Percentiles rank a stretch among this genome's conserved stretches.
Conservation (phyloP, 1,140 invertebrate genomes). For the Telenomus remus region DNA sequence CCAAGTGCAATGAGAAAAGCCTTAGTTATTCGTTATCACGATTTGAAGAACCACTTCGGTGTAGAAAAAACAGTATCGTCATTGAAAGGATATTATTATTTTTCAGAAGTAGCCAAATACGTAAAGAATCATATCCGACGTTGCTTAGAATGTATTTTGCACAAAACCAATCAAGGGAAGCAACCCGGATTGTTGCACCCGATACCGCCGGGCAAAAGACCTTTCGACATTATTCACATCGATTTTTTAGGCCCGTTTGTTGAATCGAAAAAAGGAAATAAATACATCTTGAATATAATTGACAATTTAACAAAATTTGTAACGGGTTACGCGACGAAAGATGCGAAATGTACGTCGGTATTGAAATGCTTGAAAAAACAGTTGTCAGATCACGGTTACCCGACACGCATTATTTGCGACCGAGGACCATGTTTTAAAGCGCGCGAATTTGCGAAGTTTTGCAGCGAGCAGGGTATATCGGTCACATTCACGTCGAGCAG, state of each 20-base stretch:
- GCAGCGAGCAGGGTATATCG: constrained; percentile 48
- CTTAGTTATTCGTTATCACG: constrained; percentile 6
- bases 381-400: constrained; percentile 25
- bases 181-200: constrained; percentile 27
- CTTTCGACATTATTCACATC: constrained; percentile 30
- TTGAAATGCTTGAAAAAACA: constrained; percentile 12
- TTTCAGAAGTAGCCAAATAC: constrained; percentile 31
- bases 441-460: constrained; percentile 32
- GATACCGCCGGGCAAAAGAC: constrained; percentile 33
- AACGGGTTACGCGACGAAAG: background rate
- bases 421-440: constrained; percentile 16
- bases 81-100: constrained; percentile 28
- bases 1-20: constrained; percentile 20
- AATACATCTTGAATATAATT: constrained; percentile 60
- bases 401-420: constrained; percentile 10
- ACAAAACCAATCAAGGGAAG: background rate
- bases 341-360: background rate
- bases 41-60: constrained; percentile 5
- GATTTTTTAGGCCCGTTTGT: constrained; percentile 40
- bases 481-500: constrained; percentile 55
- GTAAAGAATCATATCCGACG: constrained; percentile 24
- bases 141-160: constrained; percentile 7
- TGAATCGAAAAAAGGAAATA: constrained; percentile 22
- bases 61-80: constrained; percentile 28
- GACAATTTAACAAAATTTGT: constrained; percentile 64